Base-by-base conservation (phyloP, 2,888 invertebrate genomes). In the Luperina testacea region DNA sequence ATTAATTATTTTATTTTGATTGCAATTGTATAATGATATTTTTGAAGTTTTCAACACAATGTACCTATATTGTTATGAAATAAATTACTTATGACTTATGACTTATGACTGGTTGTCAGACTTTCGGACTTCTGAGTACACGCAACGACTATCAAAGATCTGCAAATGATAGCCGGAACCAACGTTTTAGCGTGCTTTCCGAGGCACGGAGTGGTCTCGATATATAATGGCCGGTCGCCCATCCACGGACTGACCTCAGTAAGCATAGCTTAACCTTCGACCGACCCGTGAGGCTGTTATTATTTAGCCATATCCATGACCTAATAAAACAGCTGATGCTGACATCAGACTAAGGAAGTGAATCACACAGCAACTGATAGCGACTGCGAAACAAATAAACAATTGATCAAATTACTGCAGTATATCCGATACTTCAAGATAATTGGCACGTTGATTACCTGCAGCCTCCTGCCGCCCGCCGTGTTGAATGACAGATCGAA, bases 391-490 rank as follows among this genome's bases (percentile, higher is more conserved):
- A 81, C n/a, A 75, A 85, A 84, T 81, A 75, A 75, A 72, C 78
- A 75, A 65, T 45, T 74, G 77, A 82, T 86, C 76, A 76, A 59
- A 82, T 87, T 76, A 78, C 86, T 45, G 76, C 65, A 68, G 53
- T 82, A 53, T 20, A 86, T 38, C 45, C 68, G 77, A 86, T 80
- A 87, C 77, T 77, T 72, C 27, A 57, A 51, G 45, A 13, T 86
- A 82, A 86, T 84, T 86, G 87, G 65, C 79, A 48, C 51, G 59
- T 82, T 72, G 79, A 68, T 79, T 67, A 78, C 73, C 77, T 82
- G 73, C 27, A 65, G 45, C 27, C 27, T 4, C 77, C 72, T 78
- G 75, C 32, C 61, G n/a, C 32, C 32, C 61, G n/a, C 32, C 27
- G 4, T 42, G 42, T 59, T 61, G 65, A 75, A n/a, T 81, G 81